Evolutionary conservation across 1,140 invertebrate species (phyloP).

Genomic region (Potamilus streckersoni): DNA sequence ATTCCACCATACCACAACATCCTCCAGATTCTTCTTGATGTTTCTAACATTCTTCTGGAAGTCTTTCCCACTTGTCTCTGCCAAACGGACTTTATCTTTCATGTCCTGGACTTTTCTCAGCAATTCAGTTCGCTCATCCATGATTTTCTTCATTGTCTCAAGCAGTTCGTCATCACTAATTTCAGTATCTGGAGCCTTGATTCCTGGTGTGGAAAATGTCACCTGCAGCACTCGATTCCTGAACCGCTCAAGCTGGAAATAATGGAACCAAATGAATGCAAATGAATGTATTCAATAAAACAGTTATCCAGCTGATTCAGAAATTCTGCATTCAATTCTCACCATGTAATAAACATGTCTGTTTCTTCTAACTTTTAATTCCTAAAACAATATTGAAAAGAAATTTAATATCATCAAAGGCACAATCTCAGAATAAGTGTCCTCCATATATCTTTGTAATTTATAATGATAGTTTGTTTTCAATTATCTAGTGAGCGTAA

Average conservation of each 20-base stretch:
- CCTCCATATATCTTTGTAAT: too few relatives aligned
- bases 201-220: slow-evolving; percentile 61
- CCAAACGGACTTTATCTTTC: slow-evolving; percentile 47
- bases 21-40: slow-evolving; percentile 49
- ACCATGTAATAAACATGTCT: too few relatives aligned
- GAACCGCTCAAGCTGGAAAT: slow-evolving; percentile 62
- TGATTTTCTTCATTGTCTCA: slow-evolving; percentile 58
- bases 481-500: too few relatives aligned
- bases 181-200: slow-evolving; percentile 59
- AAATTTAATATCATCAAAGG: too few relatives aligned
- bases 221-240: slow-evolving; percentile 62
- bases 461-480: too few relatives aligned
- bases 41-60: slow-evolving; percentile 49
- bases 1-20: slow-evolving; percentile 43
- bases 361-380: too few relatives aligned
- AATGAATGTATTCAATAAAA: too few relatives aligned
- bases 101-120: slow-evolving; percentile 51
- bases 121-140: slow-evolving; percentile 58
- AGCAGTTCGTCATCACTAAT: slow-evolving; percentile 64
- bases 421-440: too few relatives aligned
- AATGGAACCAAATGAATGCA: slow-evolving; percentile 1
- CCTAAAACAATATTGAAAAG: too few relatives aligned
- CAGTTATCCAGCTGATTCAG: too few relatives aligned
- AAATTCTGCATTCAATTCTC: too few relatives aligned
- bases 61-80: slow-evolving; percentile 46